A percentile compares a stretch with the other conserved stretches of the same genome.
These are phyloP conservation scores for Ichneumoninae sp. DNA, from an alignment of 2,888 invertebrate genomes.

Conservation along the genomic window DNA sequence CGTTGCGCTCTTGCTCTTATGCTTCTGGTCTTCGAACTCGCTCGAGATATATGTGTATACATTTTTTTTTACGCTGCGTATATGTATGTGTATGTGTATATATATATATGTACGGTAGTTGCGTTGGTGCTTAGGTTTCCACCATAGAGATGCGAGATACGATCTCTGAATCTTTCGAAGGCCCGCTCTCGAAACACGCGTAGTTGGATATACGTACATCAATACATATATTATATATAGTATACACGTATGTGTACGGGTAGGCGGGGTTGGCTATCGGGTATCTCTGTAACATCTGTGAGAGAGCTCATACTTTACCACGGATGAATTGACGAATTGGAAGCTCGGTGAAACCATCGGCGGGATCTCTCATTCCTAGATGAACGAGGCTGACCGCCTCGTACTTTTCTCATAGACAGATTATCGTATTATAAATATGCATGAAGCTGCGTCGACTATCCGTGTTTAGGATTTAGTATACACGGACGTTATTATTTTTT, in stretches of 20 bases:
- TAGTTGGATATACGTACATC: conserved; percentile 64
- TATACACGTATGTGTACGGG: neutral
- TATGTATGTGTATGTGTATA: too few species aligned
- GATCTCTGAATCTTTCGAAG: conserved; percentile 32
- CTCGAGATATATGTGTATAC: conserved; percentile 42
- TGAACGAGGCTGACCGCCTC: conserved; percentile 18
- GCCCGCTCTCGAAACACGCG: conserved; percentile 62
- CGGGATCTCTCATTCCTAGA: conserved; percentile 32
- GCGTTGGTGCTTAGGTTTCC: conserved; percentile 68
- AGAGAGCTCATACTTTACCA: conserved; percentile 5
- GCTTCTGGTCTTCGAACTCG: conserved; percentile 62
- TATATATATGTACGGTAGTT: conserved; percentile 57
- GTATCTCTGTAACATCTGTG: conserved; percentile 34
- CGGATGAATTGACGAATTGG: conserved; percentile 32
- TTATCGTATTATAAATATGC: conserved; percentile 33
- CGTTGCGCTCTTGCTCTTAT: conserved; percentile 34
- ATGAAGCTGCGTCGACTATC: conserved; percentile 10
- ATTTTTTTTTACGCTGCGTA: too few species aligned
- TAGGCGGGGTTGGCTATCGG: conserved; percentile 52
- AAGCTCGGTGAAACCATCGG: conserved; percentile 15
- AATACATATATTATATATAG: conserved; percentile 23
- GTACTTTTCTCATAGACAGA: conserved; percentile 25
- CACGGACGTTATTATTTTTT: neutral
- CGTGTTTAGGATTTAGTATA: conserved; percentile 18
- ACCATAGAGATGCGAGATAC: conserved; percentile 31